A percentile compares a stretch with the other conserved stretches of the same genome.
These are phyloP conservation scores for Rostratula benghalensis DNA, from an alignment of 2,113 vertebrate genomes.

Conservation along the genomic window DNA sequence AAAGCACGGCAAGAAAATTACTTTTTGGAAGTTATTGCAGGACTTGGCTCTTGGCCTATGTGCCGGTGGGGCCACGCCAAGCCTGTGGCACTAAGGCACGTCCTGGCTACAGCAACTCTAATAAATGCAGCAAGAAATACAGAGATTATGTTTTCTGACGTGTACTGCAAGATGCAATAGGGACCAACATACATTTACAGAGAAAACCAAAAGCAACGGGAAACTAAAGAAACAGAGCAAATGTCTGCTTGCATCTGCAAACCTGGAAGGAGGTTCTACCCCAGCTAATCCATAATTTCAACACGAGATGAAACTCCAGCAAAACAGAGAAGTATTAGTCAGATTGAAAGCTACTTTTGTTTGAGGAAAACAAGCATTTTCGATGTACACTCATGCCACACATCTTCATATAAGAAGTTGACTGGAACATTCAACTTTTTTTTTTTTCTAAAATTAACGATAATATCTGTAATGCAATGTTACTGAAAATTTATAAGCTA, in stretches of 20 bases:
- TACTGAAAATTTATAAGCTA: background rate
- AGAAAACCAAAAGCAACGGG: background rate
- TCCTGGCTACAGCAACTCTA: background rate
- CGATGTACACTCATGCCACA: background rate
- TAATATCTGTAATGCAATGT: background rate
- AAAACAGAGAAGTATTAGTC: background rate
- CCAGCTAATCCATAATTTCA: background rate
- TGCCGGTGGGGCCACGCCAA: background rate
- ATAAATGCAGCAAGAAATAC: background rate
- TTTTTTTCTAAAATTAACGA: background rate
- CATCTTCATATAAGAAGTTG: background rate
- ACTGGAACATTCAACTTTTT: background rate
- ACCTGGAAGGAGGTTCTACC: background rate
- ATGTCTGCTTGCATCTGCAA: fast-evolving
- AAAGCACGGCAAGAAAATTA: fast-evolving
- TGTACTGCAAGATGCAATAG: fast-evolving
- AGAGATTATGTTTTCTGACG: background rate
- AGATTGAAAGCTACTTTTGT: background rate
- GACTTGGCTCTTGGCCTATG: background rate
- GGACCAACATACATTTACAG: background rate
- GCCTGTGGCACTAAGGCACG: background rate
- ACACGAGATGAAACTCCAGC: background rate
- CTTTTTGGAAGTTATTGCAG: background rate
- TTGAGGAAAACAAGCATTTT: background rate
- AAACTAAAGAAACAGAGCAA: background rate